Conservation (phyloP, 92 coral and sea anemone species). For the Epizoanthus rinbou region DNA sequence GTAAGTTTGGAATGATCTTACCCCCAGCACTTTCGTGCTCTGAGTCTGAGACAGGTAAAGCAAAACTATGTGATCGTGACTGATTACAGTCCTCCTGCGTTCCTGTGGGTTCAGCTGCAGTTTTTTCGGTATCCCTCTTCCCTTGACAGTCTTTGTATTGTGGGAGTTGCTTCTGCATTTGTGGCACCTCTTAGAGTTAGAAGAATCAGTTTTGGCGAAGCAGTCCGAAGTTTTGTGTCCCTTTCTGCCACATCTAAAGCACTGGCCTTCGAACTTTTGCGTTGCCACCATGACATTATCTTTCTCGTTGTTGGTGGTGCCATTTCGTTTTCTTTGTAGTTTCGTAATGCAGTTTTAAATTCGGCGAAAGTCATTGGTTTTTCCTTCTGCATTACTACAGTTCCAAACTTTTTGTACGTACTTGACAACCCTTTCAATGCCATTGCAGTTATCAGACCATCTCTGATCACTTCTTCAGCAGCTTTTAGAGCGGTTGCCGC, state of each 20-base stretch:
- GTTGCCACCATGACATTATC: constrained; percentile 6
- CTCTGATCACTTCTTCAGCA: too few species aligned
- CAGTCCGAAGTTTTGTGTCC: constrained; percentile 48
- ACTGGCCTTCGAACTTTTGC: constrained; percentile 21
- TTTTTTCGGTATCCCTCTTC: constrained; percentile 40
- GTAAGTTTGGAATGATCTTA: constrained; percentile 33
- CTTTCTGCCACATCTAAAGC: constrained; percentile 36
- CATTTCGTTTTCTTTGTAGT: constrained; percentile 47
- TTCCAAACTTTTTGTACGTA: too few species aligned
- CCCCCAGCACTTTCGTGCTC: constrained; percentile 27
- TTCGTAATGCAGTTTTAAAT: constrained; percentile 52
- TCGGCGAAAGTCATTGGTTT: too few species aligned
- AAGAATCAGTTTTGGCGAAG: constrained; percentile 11
- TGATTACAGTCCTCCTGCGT: too few species aligned
- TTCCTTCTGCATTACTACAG: too few species aligned
- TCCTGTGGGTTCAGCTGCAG: too few species aligned
- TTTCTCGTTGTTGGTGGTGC: not conserved
- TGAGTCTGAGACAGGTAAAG: constrained; percentile 36
- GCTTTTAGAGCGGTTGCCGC: too few species aligned
- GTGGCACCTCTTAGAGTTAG: constrained; percentile 33
- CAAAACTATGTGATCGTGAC: constrained; percentile 39
- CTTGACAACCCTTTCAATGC: too few species aligned
- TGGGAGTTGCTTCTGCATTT: constrained; percentile 25
- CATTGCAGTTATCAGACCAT: too few species aligned
- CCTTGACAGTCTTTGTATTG: constrained; percentile 14